Percentiles rank a stretch among this genome's conserved stretches.
Evolutionary conservation across 2,888 invertebrate genomes (phyloP).

Genomic region (Protophormia terraenovae): DNA sequence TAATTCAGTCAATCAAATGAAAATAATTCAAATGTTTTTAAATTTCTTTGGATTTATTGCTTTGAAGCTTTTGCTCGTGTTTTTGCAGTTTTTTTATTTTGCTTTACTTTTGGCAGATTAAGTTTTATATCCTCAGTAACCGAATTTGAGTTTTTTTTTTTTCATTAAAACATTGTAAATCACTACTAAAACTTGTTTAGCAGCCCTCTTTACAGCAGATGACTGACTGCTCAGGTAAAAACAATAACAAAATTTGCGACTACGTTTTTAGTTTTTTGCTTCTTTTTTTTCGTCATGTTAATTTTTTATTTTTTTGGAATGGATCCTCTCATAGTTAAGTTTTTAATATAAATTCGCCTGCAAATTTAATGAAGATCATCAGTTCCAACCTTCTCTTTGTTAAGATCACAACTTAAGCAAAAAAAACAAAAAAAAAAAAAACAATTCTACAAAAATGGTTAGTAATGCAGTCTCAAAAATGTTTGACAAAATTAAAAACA

Average conservation of each 20-base stretch:
- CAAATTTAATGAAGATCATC: constrained; percentile 76
- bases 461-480: constrained; percentile 65
- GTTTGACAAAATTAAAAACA: background rate
- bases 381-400: constrained; percentile 78
- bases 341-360: constrained; percentile 79
- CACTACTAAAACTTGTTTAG: constrained; percentile 75
- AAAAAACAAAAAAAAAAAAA: too few relatives aligned
- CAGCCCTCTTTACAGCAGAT: constrained; percentile 64
- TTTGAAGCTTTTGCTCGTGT: background rate
- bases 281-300: too few relatives aligned
- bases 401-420: constrained; percentile 73
- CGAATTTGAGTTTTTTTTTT: constrained; percentile 23
- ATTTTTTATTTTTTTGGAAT: constrained; percentile 2
- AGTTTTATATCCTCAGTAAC: constrained; percentile 19
- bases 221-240: background rate
- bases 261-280: constrained; percentile 43
- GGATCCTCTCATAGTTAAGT: constrained; percentile 57
- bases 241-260: constrained; percentile 13
- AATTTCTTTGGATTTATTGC: background rate
- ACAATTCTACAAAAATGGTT: constrained; percentile 74
- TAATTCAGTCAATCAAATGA: constrained; percentile 1
- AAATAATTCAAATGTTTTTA: constrained; percentile 15
- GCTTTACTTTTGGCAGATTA: constrained; percentile 8
- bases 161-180: constrained; percentile 75
- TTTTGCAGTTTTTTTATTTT: constrained; percentile 7